Evolutionary conservation across 2,888 invertebrate species (phyloP).

Genomic region (Idaea dimidiata): DNA sequence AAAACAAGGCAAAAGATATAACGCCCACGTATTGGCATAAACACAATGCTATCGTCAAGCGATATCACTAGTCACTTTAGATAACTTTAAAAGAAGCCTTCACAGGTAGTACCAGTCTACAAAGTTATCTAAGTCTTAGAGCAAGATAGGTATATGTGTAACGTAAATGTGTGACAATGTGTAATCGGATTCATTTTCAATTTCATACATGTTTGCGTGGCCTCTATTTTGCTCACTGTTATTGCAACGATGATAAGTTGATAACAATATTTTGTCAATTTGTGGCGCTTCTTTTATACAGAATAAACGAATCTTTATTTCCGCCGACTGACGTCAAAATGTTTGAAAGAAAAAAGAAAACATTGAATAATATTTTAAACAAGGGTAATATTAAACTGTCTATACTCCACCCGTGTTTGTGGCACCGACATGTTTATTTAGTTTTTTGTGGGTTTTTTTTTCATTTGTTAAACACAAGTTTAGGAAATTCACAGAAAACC

Average conservation of each 20-base stretch:
- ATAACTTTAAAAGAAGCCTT: conserved; percentile 9
- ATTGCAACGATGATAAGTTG: background rate
- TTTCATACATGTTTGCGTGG: background rate
- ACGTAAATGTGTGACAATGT: background rate
- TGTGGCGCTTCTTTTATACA: background rate
- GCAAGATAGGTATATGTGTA: too few species aligned
- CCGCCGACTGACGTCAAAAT: background rate
- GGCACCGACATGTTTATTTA: background rate
- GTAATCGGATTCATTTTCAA: background rate
- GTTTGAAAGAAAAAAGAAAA: background rate
- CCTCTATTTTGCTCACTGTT: background rate
- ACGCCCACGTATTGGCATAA: conserved; percentile 15
- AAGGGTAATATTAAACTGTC: background rate
- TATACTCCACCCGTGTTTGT: background rate
- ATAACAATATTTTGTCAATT: background rate
- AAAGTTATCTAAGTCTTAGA: background rate
- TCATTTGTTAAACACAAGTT: background rate
- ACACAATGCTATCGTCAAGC: conserved; percentile 24
- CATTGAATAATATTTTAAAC: background rate
- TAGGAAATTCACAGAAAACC: background rate
- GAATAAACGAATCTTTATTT: background rate
- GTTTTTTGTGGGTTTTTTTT: too few species aligned
- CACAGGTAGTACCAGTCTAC: background rate
- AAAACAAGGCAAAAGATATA: conserved; percentile 23
- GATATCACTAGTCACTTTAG: conserved; percentile 11